Conservation (phyloP, 2,797 vertebrate genomes). For the Amniataba percoides region DNA sequence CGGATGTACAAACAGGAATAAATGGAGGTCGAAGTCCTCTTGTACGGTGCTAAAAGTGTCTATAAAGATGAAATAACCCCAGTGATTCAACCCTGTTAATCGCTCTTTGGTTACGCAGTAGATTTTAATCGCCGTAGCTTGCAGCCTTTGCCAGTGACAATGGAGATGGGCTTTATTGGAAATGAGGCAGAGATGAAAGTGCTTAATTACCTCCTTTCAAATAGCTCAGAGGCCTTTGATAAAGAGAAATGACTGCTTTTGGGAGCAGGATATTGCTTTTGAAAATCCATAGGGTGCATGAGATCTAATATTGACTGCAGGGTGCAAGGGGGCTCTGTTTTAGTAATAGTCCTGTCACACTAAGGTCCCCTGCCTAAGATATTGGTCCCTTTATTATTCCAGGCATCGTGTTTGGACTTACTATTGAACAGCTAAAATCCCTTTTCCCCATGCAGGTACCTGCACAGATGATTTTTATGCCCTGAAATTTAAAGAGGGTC, state of each 20-base stretch:
- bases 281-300: constrained; percentile 74
- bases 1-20: constrained; percentile 57
- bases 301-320: constrained; percentile 74
- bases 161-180: constrained; percentile 71
- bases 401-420: constrained; percentile 48
- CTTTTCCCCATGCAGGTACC: background rate
- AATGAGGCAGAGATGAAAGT: constrained; percentile 78
- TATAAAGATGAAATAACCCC: constrained; percentile 71
- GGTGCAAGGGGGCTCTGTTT: constrained; percentile 59
- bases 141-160: constrained; percentile 68
- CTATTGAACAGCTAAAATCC: constrained; percentile 37
- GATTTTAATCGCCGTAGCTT: constrained; percentile 76
- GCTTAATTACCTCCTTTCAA: constrained; percentile 81
- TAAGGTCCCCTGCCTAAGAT: constrained; percentile 42
- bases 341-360: constrained; percentile 70
- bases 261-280: constrained; percentile 80
- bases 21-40: constrained; percentile 53
- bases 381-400: constrained; percentile 61
- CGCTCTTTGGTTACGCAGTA: constrained; percentile 69
- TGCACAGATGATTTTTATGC: constrained; percentile 23
- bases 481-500: constrained; percentile 24
- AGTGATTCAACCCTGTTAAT: constrained; percentile 70
- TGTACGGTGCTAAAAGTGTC: constrained; percentile 58
- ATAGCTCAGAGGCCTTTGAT: constrained; percentile 75
- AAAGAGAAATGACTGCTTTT: constrained; percentile 75